phyloP scores from a whole-genome alignment of 2,797 vertebrate genomes.

The Chelidonichthys spinosus region DNA sequence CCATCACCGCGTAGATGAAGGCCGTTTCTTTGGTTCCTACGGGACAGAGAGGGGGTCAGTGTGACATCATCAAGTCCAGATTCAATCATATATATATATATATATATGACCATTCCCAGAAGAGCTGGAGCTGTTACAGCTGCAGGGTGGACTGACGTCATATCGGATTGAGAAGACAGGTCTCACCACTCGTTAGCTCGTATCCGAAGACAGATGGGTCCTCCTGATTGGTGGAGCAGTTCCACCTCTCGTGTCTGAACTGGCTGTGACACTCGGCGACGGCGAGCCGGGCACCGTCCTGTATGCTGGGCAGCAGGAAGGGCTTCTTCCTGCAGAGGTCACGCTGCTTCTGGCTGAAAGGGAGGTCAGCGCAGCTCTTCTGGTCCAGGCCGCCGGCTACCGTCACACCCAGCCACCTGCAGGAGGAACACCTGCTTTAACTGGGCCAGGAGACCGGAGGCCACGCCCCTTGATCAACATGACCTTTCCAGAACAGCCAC shows the following conservation, averaged over 20 bases:
- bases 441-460: no score
- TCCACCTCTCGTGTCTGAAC: slow-evolving; percentile 95
- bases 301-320: slow-evolving; percentile 89
- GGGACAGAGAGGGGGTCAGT: background rate
- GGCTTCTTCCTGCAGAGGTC: slow-evolving; percentile 90
- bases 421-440: background rate
- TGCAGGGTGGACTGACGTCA: no score
- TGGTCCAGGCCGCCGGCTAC: slow-evolving; percentile 84
- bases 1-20: slow-evolving; percentile 91
- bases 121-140: no score
- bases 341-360: slow-evolving; percentile 87
- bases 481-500: no score
- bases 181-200: slow-evolving; percentile 90
- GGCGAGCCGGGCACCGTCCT: slow-evolving; percentile 90
- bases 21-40: slow-evolving; percentile 93
- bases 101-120: no score
- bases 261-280: slow-evolving; percentile 92
- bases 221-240: slow-evolving; percentile 84
- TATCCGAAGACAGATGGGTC: slow-evolving; percentile 83
- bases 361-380: slow-evolving; percentile 85
- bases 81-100: no score
- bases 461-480: no score
- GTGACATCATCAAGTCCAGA: background rate
- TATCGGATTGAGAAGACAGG: no score
- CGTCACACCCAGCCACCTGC: slow-evolving; percentile 91